A percentile compares a stretch with the other conserved stretches of the same genome.
These are phyloP conservation scores for Threskiornis aethiopicus DNA, from an alignment of 2,797 vertebrate genomes.

Conservation along the genomic window DNA sequence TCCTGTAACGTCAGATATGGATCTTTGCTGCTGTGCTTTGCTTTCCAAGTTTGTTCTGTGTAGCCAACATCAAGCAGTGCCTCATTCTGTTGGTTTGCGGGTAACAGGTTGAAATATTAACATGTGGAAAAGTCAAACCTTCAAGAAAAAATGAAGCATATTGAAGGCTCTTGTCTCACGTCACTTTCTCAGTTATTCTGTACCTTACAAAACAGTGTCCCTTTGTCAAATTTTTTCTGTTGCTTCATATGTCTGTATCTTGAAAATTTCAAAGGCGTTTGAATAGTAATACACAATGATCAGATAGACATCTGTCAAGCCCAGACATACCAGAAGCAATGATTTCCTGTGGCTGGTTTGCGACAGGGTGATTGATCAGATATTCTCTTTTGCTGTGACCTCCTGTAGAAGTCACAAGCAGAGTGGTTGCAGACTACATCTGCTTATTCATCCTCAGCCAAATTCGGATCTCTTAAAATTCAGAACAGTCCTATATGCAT, in stretches of 20 bases:
- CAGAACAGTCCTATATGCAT: not conserved
- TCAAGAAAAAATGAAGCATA: not conserved
- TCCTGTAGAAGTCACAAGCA: not conserved
- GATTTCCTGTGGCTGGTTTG: not conserved
- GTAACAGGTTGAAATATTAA: not conserved
- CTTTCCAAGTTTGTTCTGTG: not conserved
- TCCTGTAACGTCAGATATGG: not conserved
- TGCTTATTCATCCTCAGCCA: constrained; percentile 7
- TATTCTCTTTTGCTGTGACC: constrained; percentile 14
- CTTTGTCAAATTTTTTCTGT: not conserved
- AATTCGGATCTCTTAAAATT: not conserved
- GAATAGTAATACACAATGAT: not conserved
- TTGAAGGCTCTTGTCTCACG: not conserved
- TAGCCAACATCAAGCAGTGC: not conserved
- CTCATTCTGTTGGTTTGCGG: not conserved
- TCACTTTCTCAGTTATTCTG: not conserved
- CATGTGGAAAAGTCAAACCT: not conserved
- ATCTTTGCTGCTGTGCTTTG: not conserved
- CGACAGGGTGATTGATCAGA: not conserved
- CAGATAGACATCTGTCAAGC: not conserved
- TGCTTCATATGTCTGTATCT: not conserved
- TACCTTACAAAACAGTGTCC: not conserved
- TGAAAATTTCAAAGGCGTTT: not conserved
- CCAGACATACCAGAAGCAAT: not conserved
- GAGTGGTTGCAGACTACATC: not conserved